Conservation (phyloP, 2,797 vertebrate species). For the Acanthis flammea region DNA sequence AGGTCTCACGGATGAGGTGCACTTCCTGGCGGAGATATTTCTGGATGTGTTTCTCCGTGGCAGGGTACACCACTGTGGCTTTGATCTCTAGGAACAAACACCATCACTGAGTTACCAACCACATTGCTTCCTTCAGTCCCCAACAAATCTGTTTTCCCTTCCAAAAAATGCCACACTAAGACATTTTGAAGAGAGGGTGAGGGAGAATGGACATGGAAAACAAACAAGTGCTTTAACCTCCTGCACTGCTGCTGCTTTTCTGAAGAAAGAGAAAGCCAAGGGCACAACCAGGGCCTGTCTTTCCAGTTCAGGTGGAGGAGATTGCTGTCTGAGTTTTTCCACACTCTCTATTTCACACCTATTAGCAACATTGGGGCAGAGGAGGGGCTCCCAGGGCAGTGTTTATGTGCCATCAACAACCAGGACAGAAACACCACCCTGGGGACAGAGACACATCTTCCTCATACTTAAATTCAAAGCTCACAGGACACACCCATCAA, state of each 20-base stretch:
- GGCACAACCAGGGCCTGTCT: background rate
- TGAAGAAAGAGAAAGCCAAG: background rate
- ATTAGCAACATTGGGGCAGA: background rate
- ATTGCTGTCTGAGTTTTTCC: background rate
- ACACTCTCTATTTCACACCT: background rate
- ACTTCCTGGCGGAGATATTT: slow-evolving; percentile 88
- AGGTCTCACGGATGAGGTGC: slow-evolving; percentile 84
- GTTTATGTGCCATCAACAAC: background rate
- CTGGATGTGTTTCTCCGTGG: slow-evolving; percentile 90
- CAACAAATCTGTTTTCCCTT: background rate
- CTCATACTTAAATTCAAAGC: background rate
- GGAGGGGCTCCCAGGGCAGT: background rate
- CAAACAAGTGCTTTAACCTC: background rate
- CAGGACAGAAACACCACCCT: background rate
- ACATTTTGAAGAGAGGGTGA: background rate
- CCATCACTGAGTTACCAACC: rapidly evolving
- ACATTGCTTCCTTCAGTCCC: background rate
- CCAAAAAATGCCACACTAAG: background rate
- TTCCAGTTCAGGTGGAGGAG: background rate
- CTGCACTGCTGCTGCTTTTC: background rate
- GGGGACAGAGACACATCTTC: background rate
- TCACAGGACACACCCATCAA: background rate
- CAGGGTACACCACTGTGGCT: slow-evolving; percentile 89
- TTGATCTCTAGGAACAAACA: slow-evolving; percentile 84
- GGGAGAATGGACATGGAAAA: background rate